Percentiles rank a stretch among this genome's conserved stretches.
Conservation (phyloP, 2,888 invertebrate species). For the Hypena proboscidalis region DNA sequence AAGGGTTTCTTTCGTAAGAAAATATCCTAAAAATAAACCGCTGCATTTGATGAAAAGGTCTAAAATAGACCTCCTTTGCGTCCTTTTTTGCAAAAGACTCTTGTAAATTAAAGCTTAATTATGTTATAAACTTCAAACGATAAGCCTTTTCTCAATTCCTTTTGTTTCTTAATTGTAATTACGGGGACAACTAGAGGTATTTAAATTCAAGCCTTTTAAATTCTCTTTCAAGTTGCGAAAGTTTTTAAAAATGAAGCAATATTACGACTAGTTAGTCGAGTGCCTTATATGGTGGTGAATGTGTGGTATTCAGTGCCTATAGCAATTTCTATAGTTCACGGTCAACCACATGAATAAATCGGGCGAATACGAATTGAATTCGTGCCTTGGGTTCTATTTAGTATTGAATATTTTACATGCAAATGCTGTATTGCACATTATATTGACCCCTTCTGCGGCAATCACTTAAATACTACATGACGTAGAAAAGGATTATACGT, state of each 20-base stretch:
- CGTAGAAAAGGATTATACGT: too few relatives aligned
- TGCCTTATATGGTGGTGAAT: slow-evolving; percentile 1
- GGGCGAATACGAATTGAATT: too few relatives aligned
- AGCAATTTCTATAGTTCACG: slow-evolving; percentile 21
- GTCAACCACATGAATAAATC: slow-evolving; percentile 4
- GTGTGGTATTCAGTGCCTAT: slow-evolving; percentile 8
- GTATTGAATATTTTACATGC: too few relatives aligned
- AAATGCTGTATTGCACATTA: too few relatives aligned
- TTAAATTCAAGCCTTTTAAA: slow-evolving; percentile 3
- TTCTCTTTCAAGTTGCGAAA: not conserved
- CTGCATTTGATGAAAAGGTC: too few relatives aligned
- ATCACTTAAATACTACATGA: too few relatives aligned
- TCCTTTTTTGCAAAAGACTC: not conserved
- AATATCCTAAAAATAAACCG: too few relatives aligned
- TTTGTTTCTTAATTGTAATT: slow-evolving; percentile 14
- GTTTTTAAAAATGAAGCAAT: not conserved
- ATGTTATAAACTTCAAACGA: slow-evolving; percentile 18
- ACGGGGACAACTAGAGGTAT: slow-evolving; percentile 6
- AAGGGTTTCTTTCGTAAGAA: too few relatives aligned
- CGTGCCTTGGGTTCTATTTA: too few relatives aligned
- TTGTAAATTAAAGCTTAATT: slow-evolving; percentile 19
- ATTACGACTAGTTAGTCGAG: slow-evolving; percentile 3
- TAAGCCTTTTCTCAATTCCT: slow-evolving; percentile 19
- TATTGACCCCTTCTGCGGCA: too few relatives aligned
- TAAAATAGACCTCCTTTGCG: slow-evolving; percentile 2